Percentiles rank a stretch among this genome's conserved stretches.
Conservation (phyloP, 1,140 invertebrate species). For the Drosophila sturtevanti region DNA sequence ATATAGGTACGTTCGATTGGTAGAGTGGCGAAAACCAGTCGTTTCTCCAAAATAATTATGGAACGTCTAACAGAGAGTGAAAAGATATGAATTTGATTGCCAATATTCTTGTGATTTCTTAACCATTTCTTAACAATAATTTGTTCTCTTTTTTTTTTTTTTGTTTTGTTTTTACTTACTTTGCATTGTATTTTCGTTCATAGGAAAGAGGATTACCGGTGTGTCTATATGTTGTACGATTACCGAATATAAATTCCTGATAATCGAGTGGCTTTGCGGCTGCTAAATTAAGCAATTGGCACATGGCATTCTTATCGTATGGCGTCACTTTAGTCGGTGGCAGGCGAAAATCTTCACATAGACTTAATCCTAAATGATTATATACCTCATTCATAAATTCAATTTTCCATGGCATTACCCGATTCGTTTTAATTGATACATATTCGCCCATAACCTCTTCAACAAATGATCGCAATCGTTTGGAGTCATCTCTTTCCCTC, state of each 20-base stretch:
- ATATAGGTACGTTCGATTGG: slow-evolving; percentile 71
- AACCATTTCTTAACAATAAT: no score
- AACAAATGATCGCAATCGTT: slow-evolving; percentile 54
- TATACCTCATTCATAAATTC: slow-evolving; percentile 80
- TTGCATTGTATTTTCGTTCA: slow-evolving; percentile 28
- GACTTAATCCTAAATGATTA: slow-evolving; percentile 64
- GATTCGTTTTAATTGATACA: slow-evolving; percentile 64
- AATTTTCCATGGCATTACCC: slow-evolving; percentile 75
- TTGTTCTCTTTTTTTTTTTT: no score
- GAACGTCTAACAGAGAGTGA: slow-evolving; percentile 1
- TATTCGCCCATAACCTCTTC: slow-evolving; percentile 70
- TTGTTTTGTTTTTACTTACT: slow-evolving; percentile 38
- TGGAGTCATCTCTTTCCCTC: slow-evolving; percentile 34
- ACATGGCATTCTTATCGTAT: slow-evolving; percentile 57
- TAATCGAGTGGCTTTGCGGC: slow-evolving; percentile 42
- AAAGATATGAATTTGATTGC: background rate
- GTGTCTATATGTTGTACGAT: slow-evolving; percentile 50
- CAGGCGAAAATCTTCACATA: slow-evolving; percentile 48
- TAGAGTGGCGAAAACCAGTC: slow-evolving; percentile 56
- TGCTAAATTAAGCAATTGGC: slow-evolving; percentile 42
- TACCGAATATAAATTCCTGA: slow-evolving; percentile 59
- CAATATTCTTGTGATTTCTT: no score
- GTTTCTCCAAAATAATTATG: slow-evolving; percentile 42
- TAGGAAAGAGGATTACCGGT: background rate
- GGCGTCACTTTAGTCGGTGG: slow-evolving; percentile 42